Evolutionary conservation across 2,888 invertebrate species (phyloP), one percentile per base, ranked within the genome.

Genomic region (Euplexia lucipara): DNA sequence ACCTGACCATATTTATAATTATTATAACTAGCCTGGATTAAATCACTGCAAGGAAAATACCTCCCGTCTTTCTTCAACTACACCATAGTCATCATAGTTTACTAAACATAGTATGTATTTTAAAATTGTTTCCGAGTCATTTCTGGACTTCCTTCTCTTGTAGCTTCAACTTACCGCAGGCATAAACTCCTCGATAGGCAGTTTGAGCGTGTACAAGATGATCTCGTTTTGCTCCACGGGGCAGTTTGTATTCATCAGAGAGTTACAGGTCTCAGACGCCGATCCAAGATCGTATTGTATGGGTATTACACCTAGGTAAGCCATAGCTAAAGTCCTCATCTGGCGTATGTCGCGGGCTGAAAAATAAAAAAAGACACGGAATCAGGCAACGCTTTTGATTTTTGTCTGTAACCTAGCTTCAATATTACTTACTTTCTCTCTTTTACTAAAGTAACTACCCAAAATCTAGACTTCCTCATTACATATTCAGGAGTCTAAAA

Each of bases 261-360:
- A 87, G 74, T 89, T 85, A 73, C 91, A 91, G n/a, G 91, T 88
- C 6, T 22, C 34, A 0, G 83, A 77, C 9, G 78, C 66, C 0
- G 67, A 75, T 0, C 73, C 80, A 14, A 91, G 83, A 41, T 64
- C 63, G 57, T 89, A 88, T 0, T 56, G 41, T 0, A 85, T 0
- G 0, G 39, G 20, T 32, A 54, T 54, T 37, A 0, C 70, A 18
- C 9, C 49, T 3, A 89, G 3, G 49, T 75, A 84, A 0, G 87
- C 90, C 0, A 75, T 70, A 0, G 88, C 89, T 1, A 81, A n/a
- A 0, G 90, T 89, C 8, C 58, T 68, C 89, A 91, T 86, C 0
- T 56, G 57, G 0, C 58, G 64, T 1, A 90, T 79, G 3, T 63
- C 68, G 35, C 74, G 59, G 3, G 88, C 91, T 91, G 83, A 3